Base-by-base conservation (phyloP, 1,140 invertebrate genomes). In the Rhopalosiphum padi region DNA sequence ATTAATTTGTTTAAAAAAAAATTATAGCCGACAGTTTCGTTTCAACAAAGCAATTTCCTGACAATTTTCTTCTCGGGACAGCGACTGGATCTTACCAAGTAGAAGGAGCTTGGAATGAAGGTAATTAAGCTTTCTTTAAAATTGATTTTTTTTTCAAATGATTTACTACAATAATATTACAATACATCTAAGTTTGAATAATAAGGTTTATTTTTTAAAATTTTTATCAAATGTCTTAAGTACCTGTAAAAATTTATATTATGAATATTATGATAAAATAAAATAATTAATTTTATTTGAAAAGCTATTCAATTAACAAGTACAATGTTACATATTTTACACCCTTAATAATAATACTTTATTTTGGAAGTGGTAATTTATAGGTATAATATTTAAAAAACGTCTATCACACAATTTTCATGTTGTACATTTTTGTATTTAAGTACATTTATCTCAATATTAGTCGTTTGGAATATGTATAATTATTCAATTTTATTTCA, bases 31-130 rank as follows among this genome's bases (percentile, higher is more conserved):
- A 30, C 1, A 9, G 41, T 86, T 43, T 41, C 18, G 41, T 25
- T 11, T 86, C 41, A 25, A 43, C 41, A 2, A 41, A 41, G 9
- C 41, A 86, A 41, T 86, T 43, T 43, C 83, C 41, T 25, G 41
- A 86, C 1, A 30, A 41, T 37, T 86, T 86, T 46, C 37, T 86
- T 3, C 37, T 86, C 8, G 83, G 83, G 21, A 41, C 83, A 7
- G 35, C 41, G 9, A 86, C 41, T 41, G 41, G 41, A 8, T 2
- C 37, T 41, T 46, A 0, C 23, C 83, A 86, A 86, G 83, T 86
- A 25, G 83, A 86, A 86, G 83, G 83, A 43, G 83, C 83, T 41
- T 86, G 83, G 83, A 30, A 86, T 37, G 83, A 86, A 41, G 83
- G 83, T 86, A 86, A 86, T 23, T 41, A 41, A 41, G 41, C 41